These are phyloP conservation scores for Salticus scenicus DNA, from an alignment of 2,888 invertebrate genomes.

Conservation along the genomic window DNA sequence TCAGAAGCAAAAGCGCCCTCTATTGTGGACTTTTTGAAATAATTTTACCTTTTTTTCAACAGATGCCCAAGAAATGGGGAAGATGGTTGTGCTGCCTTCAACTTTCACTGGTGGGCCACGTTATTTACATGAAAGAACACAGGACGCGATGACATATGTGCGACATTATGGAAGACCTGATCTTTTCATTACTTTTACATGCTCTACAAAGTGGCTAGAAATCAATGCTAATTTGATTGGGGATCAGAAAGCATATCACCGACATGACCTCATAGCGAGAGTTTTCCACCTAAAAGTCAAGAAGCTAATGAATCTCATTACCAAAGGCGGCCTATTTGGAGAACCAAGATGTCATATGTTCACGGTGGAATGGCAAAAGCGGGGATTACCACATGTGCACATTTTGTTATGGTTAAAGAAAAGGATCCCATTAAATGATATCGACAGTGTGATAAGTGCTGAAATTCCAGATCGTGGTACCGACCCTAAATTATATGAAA, in stretches of 20 bases:
- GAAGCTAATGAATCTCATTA: background rate
- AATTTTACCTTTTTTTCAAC: too few relatives aligned
- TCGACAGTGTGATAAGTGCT: background rate
- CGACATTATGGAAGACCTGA: background rate
- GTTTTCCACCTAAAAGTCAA: background rate
- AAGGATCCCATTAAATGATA: background rate
- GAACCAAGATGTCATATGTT: background rate
- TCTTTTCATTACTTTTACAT: conserved; percentile 11
- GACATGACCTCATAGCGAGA: background rate
- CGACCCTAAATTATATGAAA: background rate
- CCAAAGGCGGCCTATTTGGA: background rate
- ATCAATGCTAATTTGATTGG: background rate
- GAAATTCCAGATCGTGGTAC: background rate
- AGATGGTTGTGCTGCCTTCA: background rate
- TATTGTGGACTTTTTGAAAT: too few relatives aligned
- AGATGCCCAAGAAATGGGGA: background rate
- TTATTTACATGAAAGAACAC: too few relatives aligned
- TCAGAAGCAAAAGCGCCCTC: too few relatives aligned
- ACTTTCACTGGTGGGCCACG: too few relatives aligned
- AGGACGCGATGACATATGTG: too few relatives aligned
- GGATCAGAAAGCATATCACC: background rate
- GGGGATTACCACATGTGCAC: too few relatives aligned
- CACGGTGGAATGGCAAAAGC: background rate
- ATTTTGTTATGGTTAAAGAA: background rate
- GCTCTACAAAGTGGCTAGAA: background rate